Base-by-base conservation (phyloP, 2,113 vertebrate genomes). In the Cavia aperea region DNA sequence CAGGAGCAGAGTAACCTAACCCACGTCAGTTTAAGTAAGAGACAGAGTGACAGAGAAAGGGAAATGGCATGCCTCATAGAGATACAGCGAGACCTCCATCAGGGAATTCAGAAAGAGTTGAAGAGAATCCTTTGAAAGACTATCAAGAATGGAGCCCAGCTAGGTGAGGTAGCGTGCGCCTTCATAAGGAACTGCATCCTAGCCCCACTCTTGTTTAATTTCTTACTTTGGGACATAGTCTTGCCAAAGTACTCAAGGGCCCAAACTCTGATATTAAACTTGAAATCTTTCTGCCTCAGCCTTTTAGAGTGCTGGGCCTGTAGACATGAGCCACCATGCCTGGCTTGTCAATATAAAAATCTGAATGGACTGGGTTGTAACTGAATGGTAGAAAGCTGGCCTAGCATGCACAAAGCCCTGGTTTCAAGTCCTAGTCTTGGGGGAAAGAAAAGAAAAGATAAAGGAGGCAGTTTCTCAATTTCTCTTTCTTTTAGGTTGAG, bases 1-100 rank as follows among this genome's bases (percentile, higher is more conserved):
- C 81, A 90, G 65, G 31, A 66, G 88, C 51, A 89, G 86, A 79
- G 49, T 51, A 83, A 94, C 84, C 11, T n/a, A 68, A 56, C 29
- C 29, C 31, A 43, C 83, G 56, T 39, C 2, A 60, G 31, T 65
- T 31, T 65, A 31, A 65, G 63, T 11, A 13, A 63, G 31, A 63
- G 10, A 31, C 33, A 51, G 39, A 68, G 49, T 70, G 43, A 60
- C 18, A 54, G 7, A 72, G n/a, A 63, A 4, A 66, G 15, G 31
- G 15, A 49, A 4, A 66, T 11, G 31, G 15, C 58, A 8, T 46
- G 31, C 66, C 39, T 93, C n/a, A 65, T 16, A 21, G 43, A 88
- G 70, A 11, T 33, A 88, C 3, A 84, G 49, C 29, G 77, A 77
- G 33, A 21, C 13, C 8, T 90, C 36, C 81, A 39, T 56, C 62